phyloP scores from a whole-genome alignment of 2,888 invertebrate genomes.

The Buathra laborator region DNA sequence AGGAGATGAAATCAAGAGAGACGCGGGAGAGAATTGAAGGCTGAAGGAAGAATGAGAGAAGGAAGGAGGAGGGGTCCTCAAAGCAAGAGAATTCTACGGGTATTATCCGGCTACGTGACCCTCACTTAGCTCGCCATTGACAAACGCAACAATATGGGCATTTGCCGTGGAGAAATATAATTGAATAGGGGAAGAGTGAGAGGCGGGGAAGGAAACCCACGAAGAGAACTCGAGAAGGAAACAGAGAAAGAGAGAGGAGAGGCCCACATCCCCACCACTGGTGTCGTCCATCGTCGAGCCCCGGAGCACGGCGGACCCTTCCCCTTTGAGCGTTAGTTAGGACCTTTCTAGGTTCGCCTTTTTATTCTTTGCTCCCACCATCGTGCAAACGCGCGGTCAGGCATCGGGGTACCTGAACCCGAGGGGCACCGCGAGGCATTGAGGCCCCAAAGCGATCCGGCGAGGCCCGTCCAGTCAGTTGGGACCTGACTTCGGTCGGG shows the following conservation, averaged over 20 bases:
- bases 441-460: constrained; percentile 79
- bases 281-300: constrained; percentile 61
- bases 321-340: constrained; percentile 81
- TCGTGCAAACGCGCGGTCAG: constrained; percentile 64
- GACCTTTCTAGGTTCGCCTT: constrained; percentile 84
- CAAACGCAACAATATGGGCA: constrained; percentile 85
- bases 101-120: constrained; percentile 83
- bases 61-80: constrained; percentile 50
- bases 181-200: constrained; percentile 79
- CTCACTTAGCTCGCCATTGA: constrained; percentile 84
- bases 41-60: constrained; percentile 44
- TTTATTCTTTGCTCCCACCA: constrained; percentile 79
- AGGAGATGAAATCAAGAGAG: constrained; percentile 45
- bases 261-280: constrained; percentile 63
- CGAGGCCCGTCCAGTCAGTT: constrained; percentile 81
- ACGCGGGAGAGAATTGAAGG: constrained; percentile 36
- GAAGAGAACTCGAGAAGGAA: constrained; percentile 47
- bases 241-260: constrained; percentile 47
- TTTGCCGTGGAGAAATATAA: constrained; percentile 85
- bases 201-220: constrained; percentile 72
- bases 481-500: constrained; percentile 83
- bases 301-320: constrained; percentile 76
- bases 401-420: constrained; percentile 80
- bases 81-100: constrained; percentile 78
- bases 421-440: constrained; percentile 79